phyloP scores from a whole-genome alignment of 2,797 vertebrate genomes.

The Melopsittacus undulatus region DNA sequence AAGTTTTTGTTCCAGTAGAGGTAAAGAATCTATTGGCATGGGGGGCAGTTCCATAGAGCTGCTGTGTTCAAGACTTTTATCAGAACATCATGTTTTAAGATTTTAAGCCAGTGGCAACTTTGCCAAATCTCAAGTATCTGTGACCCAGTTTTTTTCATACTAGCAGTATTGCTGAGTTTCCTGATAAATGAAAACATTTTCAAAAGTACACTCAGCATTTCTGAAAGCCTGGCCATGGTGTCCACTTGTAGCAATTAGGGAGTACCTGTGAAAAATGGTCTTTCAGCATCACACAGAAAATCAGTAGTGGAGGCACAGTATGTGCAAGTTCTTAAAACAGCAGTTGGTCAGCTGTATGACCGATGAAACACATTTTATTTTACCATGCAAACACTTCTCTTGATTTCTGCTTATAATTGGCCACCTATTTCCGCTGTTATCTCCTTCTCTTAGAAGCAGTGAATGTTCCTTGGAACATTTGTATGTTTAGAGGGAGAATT shows the following conservation, averaged over 20 bases:
- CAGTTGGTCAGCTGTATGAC: neutral
- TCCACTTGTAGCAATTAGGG: neutral
- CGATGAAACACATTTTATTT: neutral
- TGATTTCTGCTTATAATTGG: neutral
- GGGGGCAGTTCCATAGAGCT: neutral
- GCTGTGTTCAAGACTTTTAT: neutral
- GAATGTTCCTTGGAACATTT: neutral
- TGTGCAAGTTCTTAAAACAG: neutral
- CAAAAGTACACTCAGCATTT: neutral
- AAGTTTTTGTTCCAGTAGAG: neutral
- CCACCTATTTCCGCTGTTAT: neutral
- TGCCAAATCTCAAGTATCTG: neutral
- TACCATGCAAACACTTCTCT: neutral
- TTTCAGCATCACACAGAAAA: neutral
- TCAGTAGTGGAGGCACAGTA: neutral
- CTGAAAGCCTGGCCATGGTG: neutral
- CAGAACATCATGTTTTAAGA: neutral
- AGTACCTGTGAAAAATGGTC: neutral
- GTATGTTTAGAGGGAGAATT: neutral
- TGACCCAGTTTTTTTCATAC: neutral
- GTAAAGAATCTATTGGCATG: neutral
- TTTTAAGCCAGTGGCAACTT: neutral
- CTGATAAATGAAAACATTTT: neutral
- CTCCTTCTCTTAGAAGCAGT: neutral
- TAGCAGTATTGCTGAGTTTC: neutral